A percentile compares a stretch with the other conserved stretches of the same genome.
phyloP scores from a whole-genome alignment of 2,888 invertebrate genomes.

The Troides oblongomaculatus region DNA sequence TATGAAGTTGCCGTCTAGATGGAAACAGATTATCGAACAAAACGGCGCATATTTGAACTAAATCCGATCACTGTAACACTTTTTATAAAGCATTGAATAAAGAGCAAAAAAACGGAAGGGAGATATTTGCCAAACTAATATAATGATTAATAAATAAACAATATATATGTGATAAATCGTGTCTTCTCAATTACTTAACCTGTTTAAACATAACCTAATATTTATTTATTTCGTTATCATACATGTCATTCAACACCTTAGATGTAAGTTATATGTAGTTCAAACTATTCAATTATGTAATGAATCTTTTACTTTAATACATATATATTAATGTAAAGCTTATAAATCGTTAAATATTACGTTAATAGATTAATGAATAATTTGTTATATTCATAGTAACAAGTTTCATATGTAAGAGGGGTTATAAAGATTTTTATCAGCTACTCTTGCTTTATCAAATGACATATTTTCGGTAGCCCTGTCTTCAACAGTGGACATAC shows the following conservation, averaged over 20 bases:
- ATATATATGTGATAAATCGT: not conserved
- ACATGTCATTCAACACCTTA: not conserved
- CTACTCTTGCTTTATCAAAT: not conserved
- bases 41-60: too few species aligned
- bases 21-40: too few species aligned
- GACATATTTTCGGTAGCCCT: not conserved
- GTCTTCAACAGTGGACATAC: too few species aligned
- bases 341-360: not conserved
- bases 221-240: not conserved
- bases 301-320: not conserved
- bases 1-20: too few species aligned
- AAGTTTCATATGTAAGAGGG: too few species aligned
- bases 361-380: not conserved
- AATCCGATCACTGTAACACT: too few species aligned
- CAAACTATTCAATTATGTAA: not conserved
- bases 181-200: not conserved
- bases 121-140: too few species aligned
- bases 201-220: not conserved
- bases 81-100: too few species aligned
- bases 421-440: too few species aligned
- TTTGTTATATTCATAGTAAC: too few species aligned
- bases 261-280: not conserved
- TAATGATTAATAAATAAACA: not conserved
- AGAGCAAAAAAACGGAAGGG: too few species aligned
- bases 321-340: not conserved